Evolutionary conservation across 1,140 invertebrate species (phyloP), one percentile per base, ranked within the genome.

Genomic region (Hylyphantes graminicola): DNA sequence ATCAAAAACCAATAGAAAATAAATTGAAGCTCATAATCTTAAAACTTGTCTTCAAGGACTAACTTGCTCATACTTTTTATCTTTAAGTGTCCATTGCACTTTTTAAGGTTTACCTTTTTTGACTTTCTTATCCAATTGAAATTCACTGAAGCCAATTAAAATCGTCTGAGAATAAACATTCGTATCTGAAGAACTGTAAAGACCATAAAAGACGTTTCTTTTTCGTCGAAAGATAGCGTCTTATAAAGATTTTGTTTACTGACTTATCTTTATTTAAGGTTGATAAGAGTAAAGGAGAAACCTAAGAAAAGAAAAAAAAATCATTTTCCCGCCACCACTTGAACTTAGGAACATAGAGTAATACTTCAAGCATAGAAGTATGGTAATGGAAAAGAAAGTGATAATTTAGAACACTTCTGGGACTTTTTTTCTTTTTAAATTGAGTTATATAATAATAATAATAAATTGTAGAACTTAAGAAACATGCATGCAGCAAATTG

Each of bases 151-250:
- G 17, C 50, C 15, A 51, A 51, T 11, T 9, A 17, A 51, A 70
- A 53, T 53, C 68, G n/a, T 53, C 68, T 15, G n/a, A n/a, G 50
- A 70, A 70, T 21, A 53, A 70, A 53, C 11, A 70, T 21, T 65
- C 15, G 12, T 70, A 70, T 70, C 68, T 54, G 12, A 7, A 2
- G 51, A 54, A 70, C 54, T 51, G 51, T 53, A 70, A 19, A 70
- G 15, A 12, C 13, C 15, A 51, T 70, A 70, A 70, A 51, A 53
- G 51, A 8, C 68, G 50, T 35, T 35, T 35, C 51, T 54, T 70
- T n/a, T 53, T 17, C 15, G 50, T 53, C 19, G 50, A 53, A 15
- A 53, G 68, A 54, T 70, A 70, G 9, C n/a, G 65, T 48, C 51
- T 68, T 50, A 35, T 35, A 11, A 65, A 65, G 19, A 21, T 17